These are phyloP conservation scores for Montifringilla adamsi DNA, from an alignment of 2,113 vertebrate species.

Conservation along the genomic window DNA sequence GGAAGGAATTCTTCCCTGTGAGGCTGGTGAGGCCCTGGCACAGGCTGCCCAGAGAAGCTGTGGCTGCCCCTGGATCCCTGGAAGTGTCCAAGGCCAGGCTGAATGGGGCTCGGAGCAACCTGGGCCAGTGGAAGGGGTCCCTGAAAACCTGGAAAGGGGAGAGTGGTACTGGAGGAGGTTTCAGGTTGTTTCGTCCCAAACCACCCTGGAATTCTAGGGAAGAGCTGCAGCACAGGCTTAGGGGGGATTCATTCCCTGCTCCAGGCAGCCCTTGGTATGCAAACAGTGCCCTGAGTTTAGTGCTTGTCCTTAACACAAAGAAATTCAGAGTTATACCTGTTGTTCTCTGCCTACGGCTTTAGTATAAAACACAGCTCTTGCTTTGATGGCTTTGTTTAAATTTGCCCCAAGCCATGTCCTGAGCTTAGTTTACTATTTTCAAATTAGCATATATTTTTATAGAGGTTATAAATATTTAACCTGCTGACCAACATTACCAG, in stretches of 20 bases:
- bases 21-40: rapidly evolving
- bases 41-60: background rate
- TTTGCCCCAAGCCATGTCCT: background rate
- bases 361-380: background rate
- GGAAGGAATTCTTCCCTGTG: rapidly evolving
- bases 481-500: background rate
- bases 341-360: background rate
- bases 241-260: background rate
- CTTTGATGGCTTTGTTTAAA: background rate
- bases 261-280: background rate
- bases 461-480: constrained; percentile 21
- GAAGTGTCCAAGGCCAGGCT: rapidly evolving
- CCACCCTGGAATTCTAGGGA: background rate
- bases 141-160: background rate
- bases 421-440: background rate
- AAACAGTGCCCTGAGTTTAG: background rate
- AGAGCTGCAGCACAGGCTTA: background rate
- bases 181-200: background rate
- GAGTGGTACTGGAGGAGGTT: rapidly evolving
- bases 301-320: background rate
- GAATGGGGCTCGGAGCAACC: rapidly evolving
- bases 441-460: constrained; percentile 2
- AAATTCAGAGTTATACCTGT: constrained; percentile 8
- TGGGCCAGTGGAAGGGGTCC: rapidly evolving
- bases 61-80: background rate